Percentiles rank a stretch among this genome's conserved stretches.
These are phyloP conservation scores for Notolepis coatsorum DNA, from an alignment of 2,797 vertebrate genomes.

Conservation along the genomic window DNA sequence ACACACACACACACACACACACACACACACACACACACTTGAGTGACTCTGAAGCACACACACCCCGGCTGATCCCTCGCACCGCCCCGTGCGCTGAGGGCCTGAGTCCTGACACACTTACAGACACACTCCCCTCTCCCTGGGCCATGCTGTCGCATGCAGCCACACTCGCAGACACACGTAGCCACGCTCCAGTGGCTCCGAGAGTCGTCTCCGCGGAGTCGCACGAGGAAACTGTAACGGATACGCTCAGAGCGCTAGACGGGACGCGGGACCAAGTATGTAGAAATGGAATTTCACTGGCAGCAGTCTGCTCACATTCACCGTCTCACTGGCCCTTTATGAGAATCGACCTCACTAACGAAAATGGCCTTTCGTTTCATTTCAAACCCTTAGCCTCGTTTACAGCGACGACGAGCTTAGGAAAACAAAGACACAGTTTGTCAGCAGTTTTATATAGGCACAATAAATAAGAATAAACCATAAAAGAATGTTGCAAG, in stretches of 20 bases:
- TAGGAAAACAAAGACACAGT: no score
- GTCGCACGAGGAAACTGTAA: slow-evolving; percentile 26
- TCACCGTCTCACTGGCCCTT: no score
- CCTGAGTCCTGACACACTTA: slow-evolving; percentile 50
- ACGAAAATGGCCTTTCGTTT: no score
- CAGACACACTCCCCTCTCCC: slow-evolving; percentile 44
- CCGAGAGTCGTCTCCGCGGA: slow-evolving; percentile 36
- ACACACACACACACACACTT: not conserved
- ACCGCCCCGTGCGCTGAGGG: slow-evolving; percentile 20
- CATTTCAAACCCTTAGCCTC: no score
- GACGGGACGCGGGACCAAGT: not conserved
- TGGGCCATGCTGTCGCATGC: slow-evolving; percentile 24
- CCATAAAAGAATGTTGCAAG: no score
- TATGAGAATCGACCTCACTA: no score
- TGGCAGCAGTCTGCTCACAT: no score
- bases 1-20: slow-evolving; percentile 24
- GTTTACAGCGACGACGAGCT: no score
- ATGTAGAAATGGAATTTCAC: not conserved
- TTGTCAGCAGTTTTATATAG: no score
- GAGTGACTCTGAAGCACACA: not conserved
- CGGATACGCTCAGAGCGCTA: slow-evolving; percentile 16
- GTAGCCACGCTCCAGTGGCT: slow-evolving; percentile 39
- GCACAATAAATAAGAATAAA: no score
- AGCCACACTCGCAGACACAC: slow-evolving; percentile 11
- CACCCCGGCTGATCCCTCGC: no score